phyloP scores from a whole-genome alignment of 2,113 vertebrate species.

The Pipra filicauda region DNA sequence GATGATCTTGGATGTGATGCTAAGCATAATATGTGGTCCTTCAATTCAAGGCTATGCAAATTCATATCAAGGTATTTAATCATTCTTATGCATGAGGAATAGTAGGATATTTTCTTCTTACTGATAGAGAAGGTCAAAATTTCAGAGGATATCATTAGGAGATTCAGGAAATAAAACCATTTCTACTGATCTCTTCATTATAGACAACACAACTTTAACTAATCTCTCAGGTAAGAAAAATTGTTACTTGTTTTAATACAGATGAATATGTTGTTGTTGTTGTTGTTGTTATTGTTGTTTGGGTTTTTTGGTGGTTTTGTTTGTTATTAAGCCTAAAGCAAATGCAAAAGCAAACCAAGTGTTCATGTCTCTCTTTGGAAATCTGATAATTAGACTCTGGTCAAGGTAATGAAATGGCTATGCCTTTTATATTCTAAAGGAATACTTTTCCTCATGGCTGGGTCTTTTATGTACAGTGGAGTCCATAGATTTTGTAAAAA shows the following conservation, averaged over 20 bases:
- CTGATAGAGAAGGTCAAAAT: background rate
- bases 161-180: background rate
- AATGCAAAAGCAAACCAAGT: background rate
- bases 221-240: background rate
- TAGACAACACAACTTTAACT: background rate
- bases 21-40: background rate
- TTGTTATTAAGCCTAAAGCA: background rate
- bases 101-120: background rate
- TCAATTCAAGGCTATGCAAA: background rate
- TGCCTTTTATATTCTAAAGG: background rate
- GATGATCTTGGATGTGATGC: background rate
- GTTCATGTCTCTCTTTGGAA: background rate
- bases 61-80: background rate
- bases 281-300: background rate
- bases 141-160: background rate
- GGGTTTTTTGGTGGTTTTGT: background rate
- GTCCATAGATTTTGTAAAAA: background rate
- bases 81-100: background rate
- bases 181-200: background rate
- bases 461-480: background rate
- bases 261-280: background rate
- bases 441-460: background rate
- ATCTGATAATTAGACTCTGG: background rate
- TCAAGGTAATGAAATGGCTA: background rate
- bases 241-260: background rate